Conservation (phyloP, 2,797 vertebrate species). For the Hippoglossus hippoglossus region DNA sequence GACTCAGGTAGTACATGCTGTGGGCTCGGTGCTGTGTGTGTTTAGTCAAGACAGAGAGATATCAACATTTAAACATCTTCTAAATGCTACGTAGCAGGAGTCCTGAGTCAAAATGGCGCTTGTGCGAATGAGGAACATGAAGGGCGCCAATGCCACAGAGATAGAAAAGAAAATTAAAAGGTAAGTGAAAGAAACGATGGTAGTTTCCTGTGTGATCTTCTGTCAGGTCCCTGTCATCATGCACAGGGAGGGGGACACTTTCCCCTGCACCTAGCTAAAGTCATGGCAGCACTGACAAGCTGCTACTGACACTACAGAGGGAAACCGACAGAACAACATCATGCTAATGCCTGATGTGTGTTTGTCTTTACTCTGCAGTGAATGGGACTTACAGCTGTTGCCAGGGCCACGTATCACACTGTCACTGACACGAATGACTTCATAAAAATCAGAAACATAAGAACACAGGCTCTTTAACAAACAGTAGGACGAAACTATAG, state of each 20-base stretch:
- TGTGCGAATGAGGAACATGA: constrained; percentile 74
- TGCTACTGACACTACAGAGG: too few species aligned
- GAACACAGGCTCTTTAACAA: too few species aligned
- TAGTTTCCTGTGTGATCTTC: not conserved
- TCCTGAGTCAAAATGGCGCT: constrained; percentile 65
- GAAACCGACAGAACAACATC: not conserved
- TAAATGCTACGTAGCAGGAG: not conserved
- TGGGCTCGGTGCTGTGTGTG: constrained; percentile 14
- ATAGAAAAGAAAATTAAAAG: constrained; percentile 87
- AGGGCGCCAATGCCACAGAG: constrained; percentile 71
- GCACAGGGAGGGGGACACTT: not conserved
- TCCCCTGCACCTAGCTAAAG: not conserved
- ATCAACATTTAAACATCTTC: not conserved
- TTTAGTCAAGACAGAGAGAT: not conserved
- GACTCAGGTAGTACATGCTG: constrained; percentile 11
- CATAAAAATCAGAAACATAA: too few species aligned
- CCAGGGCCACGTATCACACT: too few species aligned
- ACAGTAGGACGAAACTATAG: too few species aligned
- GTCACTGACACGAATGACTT: too few species aligned
- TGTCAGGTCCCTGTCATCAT: not conserved
- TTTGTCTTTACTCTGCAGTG: not conserved
- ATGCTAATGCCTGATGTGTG: not conserved
- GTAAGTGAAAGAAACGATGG: constrained; percentile 54
- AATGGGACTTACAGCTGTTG: not conserved
- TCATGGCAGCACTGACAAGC: not conserved